Base-by-base conservation (phyloP, 2,797 vertebrate species). In the Remorina albescens region DNA sequence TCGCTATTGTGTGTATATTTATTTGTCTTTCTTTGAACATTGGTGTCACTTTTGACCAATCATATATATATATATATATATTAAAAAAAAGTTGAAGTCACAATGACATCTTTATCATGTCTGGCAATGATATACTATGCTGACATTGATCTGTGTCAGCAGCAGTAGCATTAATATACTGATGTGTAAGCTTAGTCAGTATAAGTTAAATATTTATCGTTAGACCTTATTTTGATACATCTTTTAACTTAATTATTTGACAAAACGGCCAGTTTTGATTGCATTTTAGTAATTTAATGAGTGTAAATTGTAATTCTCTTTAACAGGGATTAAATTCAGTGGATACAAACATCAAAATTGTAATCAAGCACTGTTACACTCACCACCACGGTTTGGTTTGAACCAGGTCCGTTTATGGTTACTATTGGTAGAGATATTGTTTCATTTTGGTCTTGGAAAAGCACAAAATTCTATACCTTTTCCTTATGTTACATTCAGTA, bases 11-110 rank as follows among this genome's bases (percentile, higher is more conserved):
- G 44, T 37, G 2, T 4, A 10, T 47, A 19, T 74, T 6, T 18
- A 4, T 59, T 3, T n/a, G 9, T 15, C 30, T 60, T 59, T 49
- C 19, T 18, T 53, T 46, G 6, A 57, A 41, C 59, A 21, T 25
- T 36, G 55, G 28, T 72, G 57, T 79, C 69, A 55, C 57, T 19
- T 63, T 41, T 36, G 26, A 78, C 59, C 64, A 78, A 62, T 59
- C 25, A 5, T 26, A 28, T 32, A 8, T 26, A 6, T 57, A 21
- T n/a, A n/a, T n/a, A n/a, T n/a, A n/a, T n/a, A n/a, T n/a, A n/a
- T n/a, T n/a, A n/a, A n/a, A n/a, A 53, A 21, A 41, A 56, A 15
- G 37, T 23, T 76, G 71, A 80, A 64, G 69, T 78, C 78, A 71
- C 56, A 10, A 1, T 85, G 71, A 80, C 49, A 37, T 79, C 64